A percentile compares a stretch with the other conserved stretches of the same genome.
phyloP scores from a whole-genome alignment of 2,888 invertebrate species.

The Eulithis prunata region DNA sequence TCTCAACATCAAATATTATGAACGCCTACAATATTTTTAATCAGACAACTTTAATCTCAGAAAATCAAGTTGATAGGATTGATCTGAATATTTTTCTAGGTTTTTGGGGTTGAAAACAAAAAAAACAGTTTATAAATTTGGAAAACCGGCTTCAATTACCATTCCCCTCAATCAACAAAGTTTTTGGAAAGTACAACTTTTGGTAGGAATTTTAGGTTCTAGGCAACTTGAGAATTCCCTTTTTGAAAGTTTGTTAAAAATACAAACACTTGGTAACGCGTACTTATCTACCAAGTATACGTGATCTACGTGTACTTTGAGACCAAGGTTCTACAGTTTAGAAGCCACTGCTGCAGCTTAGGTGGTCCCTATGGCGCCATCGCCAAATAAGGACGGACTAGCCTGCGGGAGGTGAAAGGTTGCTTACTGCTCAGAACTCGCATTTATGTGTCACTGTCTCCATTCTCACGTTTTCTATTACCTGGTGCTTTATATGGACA shows the following conservation, averaged over 20 bases:
- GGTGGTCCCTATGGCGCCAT: slow-evolving; percentile 60
- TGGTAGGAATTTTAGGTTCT: no score
- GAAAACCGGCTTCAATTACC: no score
- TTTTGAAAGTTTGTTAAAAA: no score
- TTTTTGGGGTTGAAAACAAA: no score
- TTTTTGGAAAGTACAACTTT: no score
- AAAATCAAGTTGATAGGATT: no score
- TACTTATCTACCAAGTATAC: background rate
- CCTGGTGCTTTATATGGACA: slow-evolving; percentile 17
- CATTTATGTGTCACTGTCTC: slow-evolving; percentile 53
- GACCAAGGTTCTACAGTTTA: slow-evolving; percentile 20
- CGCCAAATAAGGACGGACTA: slow-evolving; percentile 55
- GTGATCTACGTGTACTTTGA: slow-evolving; percentile 2
- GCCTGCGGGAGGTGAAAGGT: slow-evolving; percentile 70
- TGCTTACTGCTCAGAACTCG: slow-evolving; percentile 46
- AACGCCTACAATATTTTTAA: no score
- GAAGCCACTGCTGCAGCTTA: slow-evolving; percentile 39
- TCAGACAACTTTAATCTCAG: no score
- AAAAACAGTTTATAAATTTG: no score
- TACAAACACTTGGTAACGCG: background rate
- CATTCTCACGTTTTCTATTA: slow-evolving; percentile 58
- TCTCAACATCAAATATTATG: slow-evolving; percentile 27
- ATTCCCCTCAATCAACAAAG: no score
- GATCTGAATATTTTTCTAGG: no score
- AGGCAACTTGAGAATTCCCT: no score